Evolutionary conservation across 2,797 vertebrate genomes (phyloP), one percentile per base, ranked within the genome.

Genomic region (Trematocara caparti): DNA sequence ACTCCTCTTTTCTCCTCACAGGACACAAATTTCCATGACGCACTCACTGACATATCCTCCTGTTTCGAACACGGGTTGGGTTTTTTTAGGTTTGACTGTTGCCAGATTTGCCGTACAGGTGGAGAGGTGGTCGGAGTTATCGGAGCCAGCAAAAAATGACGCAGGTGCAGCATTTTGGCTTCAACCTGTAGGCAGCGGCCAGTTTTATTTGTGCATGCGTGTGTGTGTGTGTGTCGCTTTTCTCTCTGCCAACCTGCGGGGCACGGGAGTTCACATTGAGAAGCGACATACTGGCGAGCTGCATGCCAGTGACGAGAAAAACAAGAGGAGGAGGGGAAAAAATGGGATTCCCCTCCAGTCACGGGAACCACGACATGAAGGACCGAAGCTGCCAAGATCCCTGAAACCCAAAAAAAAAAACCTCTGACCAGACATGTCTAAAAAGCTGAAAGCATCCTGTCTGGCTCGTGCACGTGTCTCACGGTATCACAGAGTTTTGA

Each of bases 401-500:
- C 82, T 11, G 47, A 84, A 92, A 89, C 75, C 69, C 27, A n/a
- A 43, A 13, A 0, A 5, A 27, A 1, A 5, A 17, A 24, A 1
- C 2, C 12, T n/a, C 6, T 71, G 81, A 78, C 83, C 83, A 80
- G 81, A 90, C 83, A 75, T 66, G 86, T 79, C 78, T 85, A 73
- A 87, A 59, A 75, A 38, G 74, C 79, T 85, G 78, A 87, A 78
- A 38, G 73, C 85, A 6, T 72, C 64, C 43, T 73, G 77, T 27
- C 57, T 73, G 53, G 69, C 76, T 59, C n/a, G 21, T 47, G 84
- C 80, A 51, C 57, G 83, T 88, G 88, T 89, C 93, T 89, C 88
- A 50, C 89, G 73, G 86, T 89, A 83, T 92, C 91, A 75, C 85
- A 6, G 55, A 85, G 90, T 92, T 95, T 95, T 96, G 94, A 96